phyloP scores from a whole-genome alignment of 2,888 invertebrate species.

The Eudasyphora cyanicolor region DNA sequence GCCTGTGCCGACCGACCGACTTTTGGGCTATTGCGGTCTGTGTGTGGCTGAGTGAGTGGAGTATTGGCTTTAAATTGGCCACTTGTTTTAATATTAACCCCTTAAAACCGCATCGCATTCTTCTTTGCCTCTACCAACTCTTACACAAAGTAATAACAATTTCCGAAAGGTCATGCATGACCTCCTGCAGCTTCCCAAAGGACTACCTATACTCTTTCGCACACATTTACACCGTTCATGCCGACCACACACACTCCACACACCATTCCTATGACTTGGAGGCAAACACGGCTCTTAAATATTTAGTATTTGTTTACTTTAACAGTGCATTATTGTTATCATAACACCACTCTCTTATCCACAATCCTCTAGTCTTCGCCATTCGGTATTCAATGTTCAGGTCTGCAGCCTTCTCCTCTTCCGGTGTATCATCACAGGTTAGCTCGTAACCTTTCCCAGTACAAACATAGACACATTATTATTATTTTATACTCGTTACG shows the following conservation, averaged over 20 bases:
- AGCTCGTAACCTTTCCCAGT: background rate
- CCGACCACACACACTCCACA: background rate
- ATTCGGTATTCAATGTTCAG: background rate
- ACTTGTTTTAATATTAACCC: slow-evolving; percentile 27
- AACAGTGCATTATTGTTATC: slow-evolving; percentile 24
- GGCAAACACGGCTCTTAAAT: slow-evolving; percentile 10
- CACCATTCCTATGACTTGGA: background rate
- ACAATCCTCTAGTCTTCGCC: background rate
- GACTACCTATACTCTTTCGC: background rate
- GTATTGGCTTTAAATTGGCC: slow-evolving; percentile 16
- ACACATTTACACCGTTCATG: no score
- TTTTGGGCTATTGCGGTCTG: no score
- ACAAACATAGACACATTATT: slow-evolving; percentile 28
- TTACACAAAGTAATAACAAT: slow-evolving; percentile 25
- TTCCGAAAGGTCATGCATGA: slow-evolving; percentile 30
- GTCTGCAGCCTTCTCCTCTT: background rate
- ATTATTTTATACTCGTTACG: slow-evolving; percentile 5
- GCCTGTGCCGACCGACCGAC: background rate
- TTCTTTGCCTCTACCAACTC: no score
- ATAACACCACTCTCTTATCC: background rate
- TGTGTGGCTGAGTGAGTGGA: no score
- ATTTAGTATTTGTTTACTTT: slow-evolving; percentile 25
- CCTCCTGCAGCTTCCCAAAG: background rate
- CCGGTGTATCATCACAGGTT: background rate
- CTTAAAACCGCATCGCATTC: background rate